phyloP scores from a whole-genome alignment of 2,113 vertebrate species.

The Rhipidura dahli region DNA sequence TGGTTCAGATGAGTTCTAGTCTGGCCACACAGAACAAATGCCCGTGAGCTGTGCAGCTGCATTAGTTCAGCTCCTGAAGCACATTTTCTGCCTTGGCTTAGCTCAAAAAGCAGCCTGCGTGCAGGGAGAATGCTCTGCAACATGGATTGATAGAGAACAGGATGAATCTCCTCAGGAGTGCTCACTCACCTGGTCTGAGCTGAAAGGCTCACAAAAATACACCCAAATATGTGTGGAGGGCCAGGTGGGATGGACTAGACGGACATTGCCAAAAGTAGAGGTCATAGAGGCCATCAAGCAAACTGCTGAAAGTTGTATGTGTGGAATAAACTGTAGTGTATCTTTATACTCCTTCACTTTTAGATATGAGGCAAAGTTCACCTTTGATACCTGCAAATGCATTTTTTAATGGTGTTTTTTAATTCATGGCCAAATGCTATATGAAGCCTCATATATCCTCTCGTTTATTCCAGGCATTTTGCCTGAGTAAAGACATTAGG shows the following conservation, averaged over 20 bases:
- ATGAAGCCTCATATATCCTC: not conserved
- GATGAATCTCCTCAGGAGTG: not conserved
- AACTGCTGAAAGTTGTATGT: not conserved
- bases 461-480: conserved; percentile 21
- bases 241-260: not conserved
- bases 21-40: not conserved
- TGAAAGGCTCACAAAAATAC: not conserved
- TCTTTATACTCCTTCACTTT: not conserved
- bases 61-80: not conserved
- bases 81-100: not conserved
- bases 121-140: fast-evolving
- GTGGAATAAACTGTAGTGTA: not conserved
- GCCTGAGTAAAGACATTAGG: conserved; percentile 8
- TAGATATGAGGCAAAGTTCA: not conserved
- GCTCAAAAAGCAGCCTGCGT: not conserved
- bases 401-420: not conserved
- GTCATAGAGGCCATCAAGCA: not conserved
- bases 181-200: not conserved
- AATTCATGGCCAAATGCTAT: not conserved
- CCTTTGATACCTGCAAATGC: not conserved
- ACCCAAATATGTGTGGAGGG: fast-evolving
- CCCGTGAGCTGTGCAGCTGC: not conserved
- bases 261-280: not conserved
- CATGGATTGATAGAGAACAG: fast-evolving
- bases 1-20: not conserved